Base-by-base conservation (phyloP, 2,113 vertebrate genomes). In the Takifugu bimaculatus region DNA sequence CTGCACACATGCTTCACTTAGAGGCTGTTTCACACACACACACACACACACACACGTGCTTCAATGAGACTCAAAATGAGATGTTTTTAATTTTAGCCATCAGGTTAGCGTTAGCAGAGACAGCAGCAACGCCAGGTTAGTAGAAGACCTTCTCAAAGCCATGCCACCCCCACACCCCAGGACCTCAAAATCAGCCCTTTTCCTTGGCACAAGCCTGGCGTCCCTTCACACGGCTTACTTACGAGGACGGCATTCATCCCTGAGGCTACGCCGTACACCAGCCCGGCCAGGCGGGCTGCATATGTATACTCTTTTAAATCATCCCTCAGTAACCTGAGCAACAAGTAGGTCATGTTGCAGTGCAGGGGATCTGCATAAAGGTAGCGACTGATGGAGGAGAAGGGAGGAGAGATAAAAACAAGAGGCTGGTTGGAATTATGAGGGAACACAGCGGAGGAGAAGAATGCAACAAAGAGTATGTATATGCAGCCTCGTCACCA, bases 271-370 rank as follows among this genome's bases (percentile, higher is more conserved):
- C 90, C 94, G 94, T 96, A 98, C 89, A 88, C 88, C 93, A 97
- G 91, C 91, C 95, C 96, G 80, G 96, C 94, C 91, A 99, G 94
- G 86, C 92, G 93, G 91, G 96, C 96, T 98, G 96, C 95, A 98
- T 96, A 98, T 94, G 96, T 94, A 97, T 98, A 99, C 95, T 98
- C 96, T 96, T 95, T 98, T 95, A 97, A 98, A 95, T 98, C 95
- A 96, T 97, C 94, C 94, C 95, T 98, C 94, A 99, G 94, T 92
- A 98, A 96, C 90, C 94, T 96, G 93, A 98, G 93, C 84, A 97
- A 95, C 91, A 98, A 93, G 94, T 94, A 96, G 89, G 95, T 95
- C 96, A 99, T 96, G 94, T 98, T 98, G 96, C 96, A 98, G 95
- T 98, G 94, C 85, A 95, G 92, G 87, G 95, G 96, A 85, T 97